Conservation (phyloP, 1,140 invertebrate genomes). For the Oryctes rhinoceros region DNA sequence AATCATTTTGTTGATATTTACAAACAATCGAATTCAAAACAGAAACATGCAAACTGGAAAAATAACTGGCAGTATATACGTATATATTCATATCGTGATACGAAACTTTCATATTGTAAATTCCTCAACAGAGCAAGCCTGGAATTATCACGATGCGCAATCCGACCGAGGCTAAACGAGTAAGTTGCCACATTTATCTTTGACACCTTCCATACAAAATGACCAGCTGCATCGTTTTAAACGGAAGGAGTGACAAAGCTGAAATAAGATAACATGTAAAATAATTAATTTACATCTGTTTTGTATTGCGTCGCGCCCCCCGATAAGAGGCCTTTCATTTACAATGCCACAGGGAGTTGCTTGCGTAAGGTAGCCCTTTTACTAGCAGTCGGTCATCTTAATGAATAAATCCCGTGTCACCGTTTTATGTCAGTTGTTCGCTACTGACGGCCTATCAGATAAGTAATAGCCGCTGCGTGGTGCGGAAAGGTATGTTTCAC, state of each 20-base stretch:
- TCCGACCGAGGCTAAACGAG: background rate
- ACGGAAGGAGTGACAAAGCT: background rate
- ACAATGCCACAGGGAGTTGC: background rate
- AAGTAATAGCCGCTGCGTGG: background rate
- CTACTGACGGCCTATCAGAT: background rate
- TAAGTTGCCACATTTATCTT: background rate
- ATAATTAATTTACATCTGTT: constrained; percentile 20
- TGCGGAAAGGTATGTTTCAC: constrained; percentile 3
- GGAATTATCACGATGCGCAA: background rate
- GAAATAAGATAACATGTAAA: background rate
- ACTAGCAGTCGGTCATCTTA: background rate
- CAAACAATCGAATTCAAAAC: no score
- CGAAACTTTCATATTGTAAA: background rate
- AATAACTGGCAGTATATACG: background rate
- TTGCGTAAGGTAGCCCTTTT: background rate
- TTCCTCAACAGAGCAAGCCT: background rate
- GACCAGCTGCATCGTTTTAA: background rate
- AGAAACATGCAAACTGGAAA: no score
- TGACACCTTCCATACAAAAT: constrained; percentile 4
- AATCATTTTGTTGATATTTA: no score
- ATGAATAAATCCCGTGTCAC: constrained; percentile 9
- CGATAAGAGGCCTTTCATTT: constrained; percentile 6
- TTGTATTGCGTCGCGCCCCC: background rate
- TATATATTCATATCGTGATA: background rate
- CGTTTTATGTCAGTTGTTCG: background rate